Evolutionary conservation across 2,113 vertebrate species (phyloP), one percentile per base, ranked within the genome.

Genomic region (Melanerpes formicivorus): DNA sequence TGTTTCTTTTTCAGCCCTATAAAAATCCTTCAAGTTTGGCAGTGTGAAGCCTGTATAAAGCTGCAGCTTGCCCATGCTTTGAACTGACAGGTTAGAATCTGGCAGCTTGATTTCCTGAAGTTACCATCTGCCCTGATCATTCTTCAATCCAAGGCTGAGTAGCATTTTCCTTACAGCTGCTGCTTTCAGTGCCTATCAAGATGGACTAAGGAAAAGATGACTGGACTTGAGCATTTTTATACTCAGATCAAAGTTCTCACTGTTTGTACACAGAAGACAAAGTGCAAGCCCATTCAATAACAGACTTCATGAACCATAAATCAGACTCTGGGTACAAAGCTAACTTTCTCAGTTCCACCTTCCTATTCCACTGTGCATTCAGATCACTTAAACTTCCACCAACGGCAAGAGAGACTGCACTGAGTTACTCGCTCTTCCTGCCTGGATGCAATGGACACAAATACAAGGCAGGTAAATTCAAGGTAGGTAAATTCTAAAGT

Each of bases 21-120:
- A 78, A 93, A 79, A 95, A 88, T 78, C 90, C 85, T 90, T 80
- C 85, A 90, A 70, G 65, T 95, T 83, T 93, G 88, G 88, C 90
- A 93, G 60, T 90, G 85, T 78, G 89, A 87, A 93, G 78, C 86
- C 93, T 91, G 70, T 46, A 14, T 62, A 84, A 93, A 96, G 78
- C 74, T 84, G 78, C 86, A 88, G 88, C 71, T 87, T 93, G 78
- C 87, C 95, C 87, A 44, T 87, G 42, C 78, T 95, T 86, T 87
- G 69, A 87, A 56, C 55, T 88, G 79, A 87, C 93, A 93, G 88
- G 92, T 87, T 95, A 93, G 80, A 80, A 90, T 89, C 60, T 77
- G 87, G 80, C 84, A 93, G 88, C 71, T 90, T 3, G 0, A 5
- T 48, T 88, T 82, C 72, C 81, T 85, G 16, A 60, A 90, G 71